Percentiles rank a stretch among this genome's conserved stretches.
Evolutionary conservation across 2,888 invertebrate genomes (phyloP).

Genomic region (Clusia tigrina): DNA sequence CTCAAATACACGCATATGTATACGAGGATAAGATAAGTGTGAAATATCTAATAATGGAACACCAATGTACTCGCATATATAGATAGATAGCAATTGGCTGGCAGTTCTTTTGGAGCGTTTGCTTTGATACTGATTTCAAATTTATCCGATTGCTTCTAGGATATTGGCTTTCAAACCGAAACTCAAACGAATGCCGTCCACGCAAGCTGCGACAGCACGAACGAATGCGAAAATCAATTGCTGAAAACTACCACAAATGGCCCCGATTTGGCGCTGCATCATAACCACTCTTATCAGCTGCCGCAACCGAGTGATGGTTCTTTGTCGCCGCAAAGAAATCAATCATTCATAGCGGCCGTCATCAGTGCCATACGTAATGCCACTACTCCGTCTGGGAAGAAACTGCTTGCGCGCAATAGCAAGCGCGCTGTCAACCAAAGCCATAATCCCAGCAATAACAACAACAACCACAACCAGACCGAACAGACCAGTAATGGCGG

Average conservation of each 20-base stretch:
- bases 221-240: slow-evolving; percentile 33
- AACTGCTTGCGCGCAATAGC: slow-evolving; percentile 54
- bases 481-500: slow-evolving; percentile 13
- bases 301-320: slow-evolving; percentile 61
- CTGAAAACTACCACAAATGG: slow-evolving; percentile 37
- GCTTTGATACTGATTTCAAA: background rate
- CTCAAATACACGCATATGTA: background rate
- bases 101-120: background rate
- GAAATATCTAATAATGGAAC: too few species aligned
- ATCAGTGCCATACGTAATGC: slow-evolving; percentile 75
- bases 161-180: slow-evolving; percentile 82
- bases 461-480: slow-evolving; percentile 19
- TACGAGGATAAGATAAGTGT: too few species aligned
- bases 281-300: slow-evolving; percentile 29
- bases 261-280: slow-evolving; percentile 40
- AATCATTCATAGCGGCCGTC: slow-evolving; percentile 76
- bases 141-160: slow-evolving; percentile 62
- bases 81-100: too few species aligned
- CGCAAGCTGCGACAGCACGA: slow-evolving; percentile 74
- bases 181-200: slow-evolving; percentile 78
- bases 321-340: slow-evolving; percentile 71
- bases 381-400: slow-evolving; percentile 60
- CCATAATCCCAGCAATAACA: slow-evolving; percentile 18
- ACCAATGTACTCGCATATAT: too few species aligned
- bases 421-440: background rate